Conservation (phyloP, 2,113 vertebrate species). For the Entomyzon cyanotis region DNA sequence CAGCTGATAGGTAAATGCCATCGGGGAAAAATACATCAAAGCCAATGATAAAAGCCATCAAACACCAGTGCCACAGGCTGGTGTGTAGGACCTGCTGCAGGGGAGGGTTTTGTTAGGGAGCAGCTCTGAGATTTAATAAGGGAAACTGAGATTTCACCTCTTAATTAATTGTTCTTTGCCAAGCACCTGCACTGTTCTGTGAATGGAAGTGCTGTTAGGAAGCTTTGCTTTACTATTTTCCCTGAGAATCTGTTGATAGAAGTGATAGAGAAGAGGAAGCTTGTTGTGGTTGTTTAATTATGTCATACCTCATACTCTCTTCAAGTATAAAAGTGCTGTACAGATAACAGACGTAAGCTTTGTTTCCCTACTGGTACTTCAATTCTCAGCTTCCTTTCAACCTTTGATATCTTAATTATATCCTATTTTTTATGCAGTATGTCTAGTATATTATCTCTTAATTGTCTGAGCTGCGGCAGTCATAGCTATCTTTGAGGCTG, state of each 20-base stretch:
- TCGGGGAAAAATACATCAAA: not conserved
- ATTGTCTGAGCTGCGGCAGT: not conserved
- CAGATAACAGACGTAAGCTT: constrained; percentile 2
- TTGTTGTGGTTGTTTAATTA: constrained; percentile 30
- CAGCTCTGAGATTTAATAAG: not conserved
- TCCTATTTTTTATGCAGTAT: not conserved
- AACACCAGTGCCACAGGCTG: not conserved
- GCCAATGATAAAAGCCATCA: not conserved
- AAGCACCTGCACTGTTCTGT: not conserved
- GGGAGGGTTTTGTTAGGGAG: not conserved
- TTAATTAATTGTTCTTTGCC: not conserved
- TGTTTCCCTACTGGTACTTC: not conserved
- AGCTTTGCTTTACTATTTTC: not conserved
- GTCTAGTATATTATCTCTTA: not conserved
- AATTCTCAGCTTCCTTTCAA: constrained; percentile 40
- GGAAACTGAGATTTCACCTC: constrained; percentile 5
- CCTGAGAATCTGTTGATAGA: not conserved
- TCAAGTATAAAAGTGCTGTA: not conserved
- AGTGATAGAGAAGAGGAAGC: not conserved
- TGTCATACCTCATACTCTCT: not conserved
- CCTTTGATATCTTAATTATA: constrained; percentile 44
- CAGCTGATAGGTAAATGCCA: not conserved
- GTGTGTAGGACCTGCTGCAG: not conserved
- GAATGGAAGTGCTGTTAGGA: not conserved
- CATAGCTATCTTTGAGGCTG: not conserved